phyloP scores from a whole-genome alignment of 2,888 invertebrate species.

The Auanema sp. region DNA sequence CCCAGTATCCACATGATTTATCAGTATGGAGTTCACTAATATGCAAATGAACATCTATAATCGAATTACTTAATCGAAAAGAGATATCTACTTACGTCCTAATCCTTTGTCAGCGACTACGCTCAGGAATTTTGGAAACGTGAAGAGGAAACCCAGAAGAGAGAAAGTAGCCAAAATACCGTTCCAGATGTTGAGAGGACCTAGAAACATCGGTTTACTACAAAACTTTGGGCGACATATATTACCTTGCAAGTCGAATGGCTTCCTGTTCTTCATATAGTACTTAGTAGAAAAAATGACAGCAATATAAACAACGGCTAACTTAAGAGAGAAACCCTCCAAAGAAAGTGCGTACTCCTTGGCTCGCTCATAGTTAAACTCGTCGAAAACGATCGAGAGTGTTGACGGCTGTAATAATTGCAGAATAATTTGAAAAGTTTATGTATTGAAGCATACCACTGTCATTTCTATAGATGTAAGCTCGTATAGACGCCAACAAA shows the following conservation, averaged over 20 bases:
- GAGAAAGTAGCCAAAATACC: conserved; percentile 36
- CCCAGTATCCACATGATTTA: conserved; percentile 53
- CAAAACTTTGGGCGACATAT: neutral
- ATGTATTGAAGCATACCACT: too few species aligned
- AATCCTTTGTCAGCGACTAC: conserved; percentile 47
- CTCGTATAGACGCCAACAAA: too few species aligned
- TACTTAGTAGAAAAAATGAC: conserved; percentile 37
- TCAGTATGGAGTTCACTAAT: conserved; percentile 51
- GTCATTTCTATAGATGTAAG: too few species aligned
- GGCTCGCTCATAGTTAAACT: conserved; percentile 49
- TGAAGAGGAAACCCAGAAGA: conserved; percentile 38
- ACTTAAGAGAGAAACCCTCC: conserved; percentile 40
- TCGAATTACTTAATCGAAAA: neutral
- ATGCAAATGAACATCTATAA: conserved; percentile 56
- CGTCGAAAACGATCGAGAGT: conserved; percentile 28
- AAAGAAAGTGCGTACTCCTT: conserved; percentile 49
- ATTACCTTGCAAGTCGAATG: conserved; percentile 30
- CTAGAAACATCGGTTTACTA: neutral
- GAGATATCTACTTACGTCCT: conserved; percentile 32
- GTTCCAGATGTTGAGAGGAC: conserved; percentile 41
- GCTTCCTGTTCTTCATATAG: conserved; percentile 42
- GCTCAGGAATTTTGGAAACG: conserved; percentile 44
- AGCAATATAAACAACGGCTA: conserved; percentile 35
- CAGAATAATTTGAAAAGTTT: too few species aligned
- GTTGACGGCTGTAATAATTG: too few species aligned